Evolutionary conservation across 2,888 invertebrate genomes (phyloP), one percentile per base, ranked within the genome.

Genomic region (Athetis lepigone): DNA sequence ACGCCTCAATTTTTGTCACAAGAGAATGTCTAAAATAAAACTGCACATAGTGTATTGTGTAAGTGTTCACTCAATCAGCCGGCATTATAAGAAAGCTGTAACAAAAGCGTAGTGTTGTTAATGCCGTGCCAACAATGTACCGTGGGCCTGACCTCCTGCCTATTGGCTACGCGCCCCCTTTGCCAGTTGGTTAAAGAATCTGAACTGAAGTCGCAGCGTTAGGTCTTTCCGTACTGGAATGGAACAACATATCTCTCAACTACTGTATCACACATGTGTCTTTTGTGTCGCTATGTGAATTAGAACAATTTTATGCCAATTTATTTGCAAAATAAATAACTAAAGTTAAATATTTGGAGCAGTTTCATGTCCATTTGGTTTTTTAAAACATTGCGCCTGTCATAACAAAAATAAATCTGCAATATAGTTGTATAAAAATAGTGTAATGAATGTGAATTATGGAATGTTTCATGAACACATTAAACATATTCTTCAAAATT

Each of bases 171-270:
- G 96, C 95, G 97, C 97, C 92, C 96, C 96, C 97, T 98, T 97
- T 96, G 97, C 97, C 95, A 97, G 96, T 96, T 97, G 97, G 96
- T 98, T 98, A 97, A 98, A 98, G 97, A 98, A 98, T 96, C 98
- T 97, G 97, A 98, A 98, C 96, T 97, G 97, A 96, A 98, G 97
- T 96, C 98, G 97, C 97, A 98, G 97, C 96, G 97, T 97, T 97
- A 98, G 97, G 96, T 98, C 98, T 98, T 98, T 98, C 97, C 98
- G 97, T 97, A 98, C 98, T 98, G 97, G 93, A 96, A 96, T 95
- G 95, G 95, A 96, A 95, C 92, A 96, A 93, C 85, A 90, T 80
- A 91, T 83, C 83, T 87, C 86, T 91, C 83, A 89, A 90, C 88
- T 89, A 87, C 84, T 85, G 79, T 76, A 70, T 75, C 80, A 83